Base-by-base conservation (phyloP, 2,797 vertebrate species). In the Dallia pectoralis region DNA sequence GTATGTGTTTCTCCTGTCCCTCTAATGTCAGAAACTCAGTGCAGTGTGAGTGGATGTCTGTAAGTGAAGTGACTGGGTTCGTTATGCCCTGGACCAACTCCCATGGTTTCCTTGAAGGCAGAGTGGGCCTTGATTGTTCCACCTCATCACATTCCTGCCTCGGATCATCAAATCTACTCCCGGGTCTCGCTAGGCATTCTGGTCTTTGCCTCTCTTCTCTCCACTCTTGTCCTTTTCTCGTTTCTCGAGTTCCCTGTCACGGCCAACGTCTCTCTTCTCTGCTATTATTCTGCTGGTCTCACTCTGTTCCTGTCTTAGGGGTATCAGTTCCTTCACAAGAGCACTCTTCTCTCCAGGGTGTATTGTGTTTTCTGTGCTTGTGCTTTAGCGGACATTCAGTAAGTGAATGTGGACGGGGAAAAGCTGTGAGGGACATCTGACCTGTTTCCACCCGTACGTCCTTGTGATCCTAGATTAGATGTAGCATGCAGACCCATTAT, bases 51-150 rank as follows among this genome's bases (percentile, higher is more conserved):
- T 59, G 53, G 53, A 16, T 63, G 29, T 9, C 61, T 18, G 53
- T 59, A 19, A 59, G n/a, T 56, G n/a, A 9, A 56, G 8, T 22
- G 51, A 59, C 11, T 22, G 14, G 22, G 53, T 3, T 59, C 25
- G 53, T 22, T 59, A 9, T 59, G 53, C 61, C 32, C 49, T 18
- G 8, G 27, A 51, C 44, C 30, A 85, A 64, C 71, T 0, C 25
- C 71, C 53, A 83, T 86, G 88, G 81, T 89, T 84, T 77, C 74
- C 78, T 71, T 82, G 67, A 70, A 75, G 22, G 27, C 64, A 69
- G 71, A 82, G 74, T 36, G 71, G 74, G 68, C 40, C 72, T 70
- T 51, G 67, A 80, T 86, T 89, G 82, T 88, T 89, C 81, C 77
- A 73, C 61, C 66, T 59, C 53, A 25, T 59, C 56, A 48, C 56